These are phyloP conservation scores for Vombatus ursinus DNA, from an alignment of 2,113 vertebrate genomes.

Conservation along the genomic window DNA sequence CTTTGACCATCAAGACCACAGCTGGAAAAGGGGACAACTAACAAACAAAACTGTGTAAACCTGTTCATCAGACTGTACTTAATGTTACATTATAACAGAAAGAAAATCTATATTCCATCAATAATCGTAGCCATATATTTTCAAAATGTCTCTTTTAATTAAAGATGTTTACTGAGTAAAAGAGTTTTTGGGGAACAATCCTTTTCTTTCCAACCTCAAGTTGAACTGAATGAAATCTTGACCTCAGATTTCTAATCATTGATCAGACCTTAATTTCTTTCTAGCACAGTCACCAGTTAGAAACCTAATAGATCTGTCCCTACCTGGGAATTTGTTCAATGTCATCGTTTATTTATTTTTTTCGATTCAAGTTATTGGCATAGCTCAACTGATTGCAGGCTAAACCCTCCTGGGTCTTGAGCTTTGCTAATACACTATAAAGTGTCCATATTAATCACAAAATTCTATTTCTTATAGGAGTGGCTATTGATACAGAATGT, in stretches of 20 bases:
- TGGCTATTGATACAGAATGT: neutral
- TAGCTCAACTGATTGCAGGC: neutral
- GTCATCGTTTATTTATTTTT: neutral
- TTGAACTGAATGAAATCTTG: no score
- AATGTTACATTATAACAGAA: neutral
- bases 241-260: neutral
- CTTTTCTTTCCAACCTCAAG: no score
- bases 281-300: neutral
- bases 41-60: neutral
- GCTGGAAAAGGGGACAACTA: neutral
- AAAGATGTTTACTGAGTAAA: neutral
- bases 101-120: neutral
- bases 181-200: neutral
- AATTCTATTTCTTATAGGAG: conserved; percentile 10
- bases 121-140: neutral
- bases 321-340: neutral
- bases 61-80: neutral
- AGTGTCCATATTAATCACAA: neutral
- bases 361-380: neutral
- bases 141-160: neutral
- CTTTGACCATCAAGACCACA: neutral
- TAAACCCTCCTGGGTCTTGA: neutral
- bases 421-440: neutral
- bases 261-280: neutral
- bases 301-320: no score